phyloP scores from a whole-genome alignment of 2,888 invertebrate species.

The Apamea epomidion region DNA sequence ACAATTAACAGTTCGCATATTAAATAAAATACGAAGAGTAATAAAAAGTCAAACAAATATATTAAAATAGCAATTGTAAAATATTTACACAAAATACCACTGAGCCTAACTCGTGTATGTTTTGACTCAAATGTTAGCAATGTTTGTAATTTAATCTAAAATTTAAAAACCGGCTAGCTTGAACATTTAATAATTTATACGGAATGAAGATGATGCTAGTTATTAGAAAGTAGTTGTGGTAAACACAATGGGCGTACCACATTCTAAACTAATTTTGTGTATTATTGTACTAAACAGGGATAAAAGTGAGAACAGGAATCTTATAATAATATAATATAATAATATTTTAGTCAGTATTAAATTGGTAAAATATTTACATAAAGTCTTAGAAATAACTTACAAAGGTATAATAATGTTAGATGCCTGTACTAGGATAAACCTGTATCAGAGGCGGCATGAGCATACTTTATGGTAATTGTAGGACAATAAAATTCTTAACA shows the following conservation, averaged over 20 bases:
- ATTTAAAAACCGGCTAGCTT: neutral
- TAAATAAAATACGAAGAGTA: neutral
- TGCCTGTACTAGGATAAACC: too few relatives aligned
- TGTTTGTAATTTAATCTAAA: neutral
- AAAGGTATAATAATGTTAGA: too few relatives aligned
- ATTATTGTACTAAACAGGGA: neutral
- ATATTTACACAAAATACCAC: neutral
- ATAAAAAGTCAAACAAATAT: too few relatives aligned
- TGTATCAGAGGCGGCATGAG: too few relatives aligned
- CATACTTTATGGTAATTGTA: too few relatives aligned
- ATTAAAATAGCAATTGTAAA: neutral
- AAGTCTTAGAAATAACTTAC: too few relatives aligned
- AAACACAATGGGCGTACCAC: neutral
- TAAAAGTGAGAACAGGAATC: neutral
- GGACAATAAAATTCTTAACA: too few relatives aligned
- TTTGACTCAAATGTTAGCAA: neutral
- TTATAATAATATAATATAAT: too few relatives aligned
- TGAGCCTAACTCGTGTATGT: neutral
- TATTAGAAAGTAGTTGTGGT: neutral
- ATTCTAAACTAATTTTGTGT: neutral
- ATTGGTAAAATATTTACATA: too few relatives aligned
- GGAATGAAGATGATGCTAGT: neutral
- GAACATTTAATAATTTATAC: neutral
- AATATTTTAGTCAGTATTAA: too few relatives aligned
- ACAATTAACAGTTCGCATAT: neutral